Conservation (phyloP, 2,113 vertebrate genomes). For the Psittacara wagleri region DNA sequence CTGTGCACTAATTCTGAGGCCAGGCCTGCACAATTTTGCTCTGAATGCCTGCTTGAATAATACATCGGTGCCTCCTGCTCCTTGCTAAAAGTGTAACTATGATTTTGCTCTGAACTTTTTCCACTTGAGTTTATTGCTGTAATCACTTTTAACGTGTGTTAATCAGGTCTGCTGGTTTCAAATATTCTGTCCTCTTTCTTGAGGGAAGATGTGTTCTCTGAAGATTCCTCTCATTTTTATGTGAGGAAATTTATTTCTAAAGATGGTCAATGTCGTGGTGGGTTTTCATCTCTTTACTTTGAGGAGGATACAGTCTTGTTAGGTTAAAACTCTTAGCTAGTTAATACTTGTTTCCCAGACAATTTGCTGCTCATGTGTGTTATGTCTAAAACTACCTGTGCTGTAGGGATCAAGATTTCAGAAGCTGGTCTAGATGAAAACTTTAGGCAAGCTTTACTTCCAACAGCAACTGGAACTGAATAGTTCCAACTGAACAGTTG, state of each 20-base stretch:
- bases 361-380: rapidly evolving
- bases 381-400: neutral
- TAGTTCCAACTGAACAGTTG: neutral
- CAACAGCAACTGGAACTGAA: neutral
- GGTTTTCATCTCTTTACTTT: neutral
- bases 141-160: conserved; percentile 53
- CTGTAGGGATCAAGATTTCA: neutral
- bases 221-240: neutral
- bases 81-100: conserved; percentile 63
- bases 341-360: neutral
- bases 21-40: conserved; percentile 70
- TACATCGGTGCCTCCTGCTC: conserved; percentile 47
- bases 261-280: neutral
- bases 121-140: neutral
- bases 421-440: neutral
- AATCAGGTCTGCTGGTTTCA: conserved; percentile 40
- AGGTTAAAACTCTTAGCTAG: neutral
- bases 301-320: neutral
- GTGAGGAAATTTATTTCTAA: neutral
- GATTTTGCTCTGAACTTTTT: conserved; percentile 69
- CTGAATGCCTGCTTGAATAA: conserved; percentile 70
- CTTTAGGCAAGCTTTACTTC: neutral
- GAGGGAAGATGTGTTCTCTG: neutral
- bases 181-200: conserved; percentile 10
- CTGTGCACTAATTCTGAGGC: conserved; percentile 70